Evolutionary conservation across 1,140 invertebrate genomes (phyloP), one percentile per base, ranked within the genome.

Genomic region (Uloborus diversus): DNA sequence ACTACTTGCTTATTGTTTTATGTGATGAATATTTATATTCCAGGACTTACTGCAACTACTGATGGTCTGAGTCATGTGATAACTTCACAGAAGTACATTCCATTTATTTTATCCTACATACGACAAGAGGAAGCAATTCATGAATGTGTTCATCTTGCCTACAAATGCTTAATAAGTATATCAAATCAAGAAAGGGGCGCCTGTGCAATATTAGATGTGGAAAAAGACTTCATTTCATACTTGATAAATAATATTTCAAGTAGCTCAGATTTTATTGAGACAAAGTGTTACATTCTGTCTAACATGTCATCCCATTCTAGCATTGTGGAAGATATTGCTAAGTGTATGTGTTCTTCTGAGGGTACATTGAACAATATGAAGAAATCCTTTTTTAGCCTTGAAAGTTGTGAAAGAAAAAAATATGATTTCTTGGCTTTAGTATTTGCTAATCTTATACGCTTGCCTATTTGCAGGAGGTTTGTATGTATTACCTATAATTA

Each of bases 81-180:
- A 53, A 3, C 7, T 23, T 28, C 11, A 23, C 14, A 68, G 56
- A 69, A n/a, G 17, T 30, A 27, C 33, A 20, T n/a, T 9, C 2
- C 28, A 23, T 56, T 56, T 11, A 17, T 69, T 9, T 20, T 25
- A 33, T 53, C 30, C 14, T 23, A 17, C 25, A 28, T 69, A 13
- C 23, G 35, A 30, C 4, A 23, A 0, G 11, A 13, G 5, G 13
- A 33, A 33, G 11, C 23, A 32, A 4, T 47, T 32, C 9, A 56
- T 1, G 3, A 7, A 14, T 0, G 11, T 27, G 1, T 33, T 20
- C 3, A 20, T 20, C 13, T 32, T 2, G 49, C 28, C 17, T 53
- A 53, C n/a, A 32, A 33, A 23, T 51, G 65, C 35, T 33, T 69
- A 4, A 32, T 69, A 4, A 69, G 56, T 27, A 30, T 69, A 20